Conservation (phyloP, 64 coral and sea anemone species). For the Anthopleura sola region DNA sequence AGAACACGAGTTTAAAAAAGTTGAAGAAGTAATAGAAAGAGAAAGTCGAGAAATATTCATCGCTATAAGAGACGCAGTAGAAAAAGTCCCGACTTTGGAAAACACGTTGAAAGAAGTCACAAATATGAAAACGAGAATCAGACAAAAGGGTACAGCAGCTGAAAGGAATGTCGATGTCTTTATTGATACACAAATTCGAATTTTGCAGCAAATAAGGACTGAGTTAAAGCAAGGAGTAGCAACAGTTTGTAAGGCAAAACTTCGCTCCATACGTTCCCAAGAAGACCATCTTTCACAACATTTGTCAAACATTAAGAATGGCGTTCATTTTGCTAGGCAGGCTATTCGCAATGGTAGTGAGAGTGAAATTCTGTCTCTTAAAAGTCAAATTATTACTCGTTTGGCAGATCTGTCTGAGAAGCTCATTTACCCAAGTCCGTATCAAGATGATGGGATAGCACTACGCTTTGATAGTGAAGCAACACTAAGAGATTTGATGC, state of each 20-base stretch:
- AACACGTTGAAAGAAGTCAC: background rate
- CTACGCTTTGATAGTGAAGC: background rate
- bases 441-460: background rate
- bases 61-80: background rate
- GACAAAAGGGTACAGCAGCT: background rate
- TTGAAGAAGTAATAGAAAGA: background rate
- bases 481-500: conserved; percentile 1
- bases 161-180: conserved; percentile 20
- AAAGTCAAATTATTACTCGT: conserved; percentile 9
- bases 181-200: conserved; percentile 10
- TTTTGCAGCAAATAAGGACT: conserved; percentile 13
- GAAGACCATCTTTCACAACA: background rate
- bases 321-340: conserved; percentile 12
- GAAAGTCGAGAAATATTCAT: background rate
- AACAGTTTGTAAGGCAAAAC: conserved; percentile 6
- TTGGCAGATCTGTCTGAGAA: conserved; percentile 1
- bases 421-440: background rate
- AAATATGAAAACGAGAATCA: background rate
- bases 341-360: conserved; percentile 1
- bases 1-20: conserved; percentile 1
- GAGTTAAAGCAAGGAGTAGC: conserved; percentile 23
- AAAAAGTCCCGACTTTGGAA: background rate
- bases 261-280: background rate
- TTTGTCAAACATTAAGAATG: background rate
- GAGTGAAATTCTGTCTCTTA: background rate